Evolutionary conservation across 2,888 invertebrate species (phyloP).

Genomic region (Orthonevra nobilis): DNA sequence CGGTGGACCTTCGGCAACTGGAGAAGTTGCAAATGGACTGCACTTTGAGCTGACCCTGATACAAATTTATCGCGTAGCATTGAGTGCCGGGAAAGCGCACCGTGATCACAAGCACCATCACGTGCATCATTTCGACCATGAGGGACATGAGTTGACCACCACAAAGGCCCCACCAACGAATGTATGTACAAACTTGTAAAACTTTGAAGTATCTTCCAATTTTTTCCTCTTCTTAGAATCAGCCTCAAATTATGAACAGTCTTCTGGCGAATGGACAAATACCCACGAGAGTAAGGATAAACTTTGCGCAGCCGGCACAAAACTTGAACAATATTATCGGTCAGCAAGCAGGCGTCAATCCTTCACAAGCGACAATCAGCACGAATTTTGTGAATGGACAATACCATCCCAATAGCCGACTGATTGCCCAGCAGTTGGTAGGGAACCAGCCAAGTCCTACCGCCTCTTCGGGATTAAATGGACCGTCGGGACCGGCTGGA

Average conservation of each 20-base stretch:
- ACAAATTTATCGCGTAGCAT: constrained; percentile 89
- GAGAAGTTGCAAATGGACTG: constrained; percentile 76
- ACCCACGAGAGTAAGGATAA: constrained; percentile 81
- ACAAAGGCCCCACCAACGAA: constrained; percentile 81
- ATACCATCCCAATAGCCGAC: constrained; percentile 82
- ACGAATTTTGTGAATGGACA: constrained; percentile 85
- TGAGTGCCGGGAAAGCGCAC: constrained; percentile 92
- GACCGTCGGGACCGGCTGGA: constrained; percentile 51
- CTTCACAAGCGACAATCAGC: constrained; percentile 76
- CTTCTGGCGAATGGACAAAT: constrained; percentile 84
- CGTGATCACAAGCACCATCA: constrained; percentile 94
- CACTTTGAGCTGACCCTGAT: constrained; percentile 88
- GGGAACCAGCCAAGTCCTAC: no score
- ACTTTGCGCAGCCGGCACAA: constrained; percentile 81
- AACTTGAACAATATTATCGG: constrained; percentile 78
- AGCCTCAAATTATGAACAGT: constrained; percentile 81
- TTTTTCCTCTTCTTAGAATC: constrained; percentile 74
- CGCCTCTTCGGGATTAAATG: no score
- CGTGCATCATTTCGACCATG: constrained; percentile 89
- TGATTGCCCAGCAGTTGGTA: constrained; percentile 83
- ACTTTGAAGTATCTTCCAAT: neutral
- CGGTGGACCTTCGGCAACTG: constrained; percentile 81
- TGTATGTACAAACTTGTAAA: constrained; percentile 71
- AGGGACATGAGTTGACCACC: constrained; percentile 84
- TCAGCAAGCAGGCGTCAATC: constrained; percentile 81